phyloP scores from a whole-genome alignment of 2,888 invertebrate genomes.

The Stomorhina lunata region DNA sequence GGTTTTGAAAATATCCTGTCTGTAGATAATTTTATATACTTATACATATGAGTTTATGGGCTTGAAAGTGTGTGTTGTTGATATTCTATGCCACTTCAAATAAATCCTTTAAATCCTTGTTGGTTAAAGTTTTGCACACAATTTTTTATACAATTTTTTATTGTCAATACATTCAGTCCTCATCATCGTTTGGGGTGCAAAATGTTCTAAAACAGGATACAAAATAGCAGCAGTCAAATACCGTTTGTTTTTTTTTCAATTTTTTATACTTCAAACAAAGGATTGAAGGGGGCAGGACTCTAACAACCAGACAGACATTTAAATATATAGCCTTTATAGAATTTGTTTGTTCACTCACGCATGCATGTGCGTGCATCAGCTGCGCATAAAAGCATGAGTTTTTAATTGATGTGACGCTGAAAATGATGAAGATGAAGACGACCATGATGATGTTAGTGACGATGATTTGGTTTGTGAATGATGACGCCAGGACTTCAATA shows the following conservation, averaged over 20 bases:
- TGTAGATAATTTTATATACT: too few species aligned
- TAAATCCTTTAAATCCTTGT: constrained; percentile 40
- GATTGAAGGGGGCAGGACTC: constrained; percentile 28
- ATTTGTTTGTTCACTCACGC: constrained; percentile 40
- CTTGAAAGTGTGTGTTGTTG: neutral
- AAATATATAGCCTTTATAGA: neutral
- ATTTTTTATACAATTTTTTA: neutral
- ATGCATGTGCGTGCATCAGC: constrained; percentile 63
- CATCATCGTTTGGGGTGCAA: constrained; percentile 56
- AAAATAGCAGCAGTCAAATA: constrained; percentile 41
- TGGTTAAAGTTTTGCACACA: constrained; percentile 8
- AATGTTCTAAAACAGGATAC: constrained; percentile 58
- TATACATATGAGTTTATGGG: neutral
- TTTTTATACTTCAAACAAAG: neutral
- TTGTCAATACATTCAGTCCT: neutral
- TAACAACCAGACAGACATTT: neutral
- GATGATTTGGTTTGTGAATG: constrained; percentile 1
- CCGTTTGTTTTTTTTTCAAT: constrained; percentile 37
- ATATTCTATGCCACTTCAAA: neutral
- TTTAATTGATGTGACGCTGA: constrained; percentile 58
- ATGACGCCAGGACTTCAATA: constrained; percentile 40
- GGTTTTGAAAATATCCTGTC: neutral
- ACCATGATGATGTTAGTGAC: neutral
- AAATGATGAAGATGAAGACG: constrained; percentile 3
- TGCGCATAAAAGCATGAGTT: constrained; percentile 53